Evolutionary conservation across 1,140 invertebrate species (phyloP), one percentile per base, ranked within the genome.

Genomic region (Periplaneta americana): DNA sequence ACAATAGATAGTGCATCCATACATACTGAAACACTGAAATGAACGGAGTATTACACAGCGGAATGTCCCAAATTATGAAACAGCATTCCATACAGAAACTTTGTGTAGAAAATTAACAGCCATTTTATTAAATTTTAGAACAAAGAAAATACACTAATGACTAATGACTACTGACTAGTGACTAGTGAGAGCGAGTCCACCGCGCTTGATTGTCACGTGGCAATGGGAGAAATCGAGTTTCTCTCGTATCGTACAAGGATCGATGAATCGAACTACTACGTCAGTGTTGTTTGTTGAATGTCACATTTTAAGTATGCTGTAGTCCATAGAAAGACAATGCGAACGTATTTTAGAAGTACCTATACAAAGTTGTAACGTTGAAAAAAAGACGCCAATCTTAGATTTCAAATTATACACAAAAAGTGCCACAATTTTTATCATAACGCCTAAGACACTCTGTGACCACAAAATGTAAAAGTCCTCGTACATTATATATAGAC

Each of bases 171-270:
- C 6, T 77, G 75, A 77, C 75, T 77, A 77, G 75, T 36, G 22
- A 34, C 75, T 77, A 77, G 15, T 77, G 8, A 31, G 22, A 77
- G 33, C 75, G 11, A 31, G 17, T 77, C 75, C 75, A 77, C 75
- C 33, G 75, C 75, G 11, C 35, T 33, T 77, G 75, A 77, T 77
- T 77, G 75, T 77, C 75, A 77, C 17, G 33, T 34, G 75, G 75
- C 75, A 77, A 77, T 77, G 75, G 75, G 75, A 77, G 32, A 33
- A 77, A 77, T 31, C 31, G 35, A 8, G 33, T 77, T n/a, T 28
- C 75, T 77, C 35, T 34, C 35, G 22, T 36, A 28, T 77, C 35
- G 17, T 77, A 66, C 1, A 66, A 28, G n/a, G 48, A 66, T 9
- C n/a, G 15, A 66, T n/a, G 28, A 66, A 48, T 48, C 39, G 15